These are phyloP conservation scores for Xiphorhynchus erythropygius DNA, from an alignment of 2,797 vertebrate species.

Conservation along the genomic window DNA sequence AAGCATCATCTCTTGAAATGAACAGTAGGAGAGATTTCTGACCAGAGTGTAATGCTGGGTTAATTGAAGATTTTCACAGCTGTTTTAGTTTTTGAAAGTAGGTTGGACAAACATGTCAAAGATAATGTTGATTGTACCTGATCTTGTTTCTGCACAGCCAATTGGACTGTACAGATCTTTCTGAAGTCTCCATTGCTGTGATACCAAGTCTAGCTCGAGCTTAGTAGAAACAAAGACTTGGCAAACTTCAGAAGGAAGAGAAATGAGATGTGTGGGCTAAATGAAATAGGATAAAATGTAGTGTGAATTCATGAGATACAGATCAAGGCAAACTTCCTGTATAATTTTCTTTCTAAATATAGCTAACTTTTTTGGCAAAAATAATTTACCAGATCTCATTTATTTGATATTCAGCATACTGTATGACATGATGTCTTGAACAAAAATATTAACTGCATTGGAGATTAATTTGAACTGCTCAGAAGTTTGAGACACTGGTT, in stretches of 20 bases:
- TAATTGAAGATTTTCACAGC: background rate
- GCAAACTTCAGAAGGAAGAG: background rate
- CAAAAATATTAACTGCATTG: background rate
- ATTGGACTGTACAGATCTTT: background rate
- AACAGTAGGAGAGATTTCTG: background rate
- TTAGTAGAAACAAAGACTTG: background rate
- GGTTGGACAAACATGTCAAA: background rate
- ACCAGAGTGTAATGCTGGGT: background rate
- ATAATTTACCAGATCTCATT: background rate
- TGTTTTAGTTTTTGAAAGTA: background rate
- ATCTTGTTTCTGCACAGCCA: background rate
- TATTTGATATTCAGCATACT: background rate
- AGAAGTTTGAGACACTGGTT: background rate
- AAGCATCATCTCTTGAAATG: background rate
- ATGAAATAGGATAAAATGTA: background rate
- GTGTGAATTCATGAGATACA: rapidly evolving
- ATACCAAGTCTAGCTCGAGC: background rate
- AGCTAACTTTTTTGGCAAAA: background rate
- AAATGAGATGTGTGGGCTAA: background rate
- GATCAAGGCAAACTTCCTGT: rapidly evolving
- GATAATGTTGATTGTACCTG: background rate
- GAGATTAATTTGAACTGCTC: background rate
- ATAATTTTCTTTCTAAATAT: background rate
- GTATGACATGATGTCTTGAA: background rate
- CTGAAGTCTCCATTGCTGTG: background rate